phyloP scores from a whole-genome alignment of 37 sponge, comb jelly and placozoan genomes.

The Agelas oroides region DNA sequence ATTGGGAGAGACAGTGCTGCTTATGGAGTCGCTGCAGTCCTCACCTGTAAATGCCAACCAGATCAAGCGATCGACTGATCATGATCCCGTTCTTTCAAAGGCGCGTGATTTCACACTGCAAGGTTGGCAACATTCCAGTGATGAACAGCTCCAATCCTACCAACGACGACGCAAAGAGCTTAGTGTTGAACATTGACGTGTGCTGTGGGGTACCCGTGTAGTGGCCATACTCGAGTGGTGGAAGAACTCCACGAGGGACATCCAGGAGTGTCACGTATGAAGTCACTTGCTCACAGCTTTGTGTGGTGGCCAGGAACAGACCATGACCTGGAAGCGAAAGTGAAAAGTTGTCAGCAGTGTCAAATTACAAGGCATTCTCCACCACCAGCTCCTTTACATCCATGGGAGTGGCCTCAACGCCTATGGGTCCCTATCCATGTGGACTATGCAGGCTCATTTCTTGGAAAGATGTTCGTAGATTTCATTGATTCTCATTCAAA shows the following conservation, averaged over 20 bases:
- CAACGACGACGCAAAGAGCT: neutral
- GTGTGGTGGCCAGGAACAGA: constrained; percentile 64
- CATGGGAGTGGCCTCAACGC: constrained; percentile 42
- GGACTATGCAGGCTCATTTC: constrained; percentile 39
- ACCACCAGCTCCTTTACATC: constrained; percentile 33
- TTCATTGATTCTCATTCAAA: constrained; percentile 48
- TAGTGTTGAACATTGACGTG: constrained; percentile 22
- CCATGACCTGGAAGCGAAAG: neutral
- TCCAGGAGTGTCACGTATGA: constrained; percentile 34
- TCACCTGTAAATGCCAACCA: constrained; percentile 4
- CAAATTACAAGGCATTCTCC: neutral
- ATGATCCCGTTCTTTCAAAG: constrained; percentile 15
- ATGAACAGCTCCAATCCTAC: neutral
- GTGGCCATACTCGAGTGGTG: neutral
- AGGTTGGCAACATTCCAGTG: neutral
- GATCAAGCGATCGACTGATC: constrained; percentile 34
- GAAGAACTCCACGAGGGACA: constrained; percentile 22
- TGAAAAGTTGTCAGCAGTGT: constrained; percentile 22
- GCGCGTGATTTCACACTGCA: neutral
- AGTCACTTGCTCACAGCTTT: constrained; percentile 23
- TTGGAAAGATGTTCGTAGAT: constrained; percentile 44
- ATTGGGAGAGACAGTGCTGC: neutral
- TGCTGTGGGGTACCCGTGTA: constrained; percentile 36
- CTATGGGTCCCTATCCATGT: constrained; percentile 44
- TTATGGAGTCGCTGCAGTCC: too few species aligned